These are phyloP conservation scores for Eremobia ochroleuca DNA, from an alignment of 2,888 invertebrate species.

Conservation along the genomic window DNA sequence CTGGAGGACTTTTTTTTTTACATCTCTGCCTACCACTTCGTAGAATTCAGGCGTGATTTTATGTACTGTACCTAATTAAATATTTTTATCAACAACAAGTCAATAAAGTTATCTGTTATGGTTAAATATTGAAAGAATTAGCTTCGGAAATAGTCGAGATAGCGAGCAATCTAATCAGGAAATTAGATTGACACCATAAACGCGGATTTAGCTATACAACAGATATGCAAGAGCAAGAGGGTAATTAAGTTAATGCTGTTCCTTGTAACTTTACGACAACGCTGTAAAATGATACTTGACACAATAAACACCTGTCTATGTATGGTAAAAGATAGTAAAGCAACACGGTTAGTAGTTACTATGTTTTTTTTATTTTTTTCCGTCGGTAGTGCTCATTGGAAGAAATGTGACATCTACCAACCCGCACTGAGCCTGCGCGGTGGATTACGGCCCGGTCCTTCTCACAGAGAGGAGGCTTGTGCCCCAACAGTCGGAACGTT, in stretches of 20 bases:
- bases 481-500: too few species aligned
- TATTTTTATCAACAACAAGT: neutral
- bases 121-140: neutral
- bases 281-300: slow-evolving; percentile 26
- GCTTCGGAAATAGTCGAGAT: neutral
- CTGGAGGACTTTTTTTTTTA: too few species aligned
- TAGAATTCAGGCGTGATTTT: neutral
- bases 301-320: neutral
- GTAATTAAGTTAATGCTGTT: slow-evolving; percentile 16
- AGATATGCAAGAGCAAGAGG: neutral
- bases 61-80: neutral
- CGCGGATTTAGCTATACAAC: neutral
- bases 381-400: neutral
- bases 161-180: slow-evolving; percentile 21
- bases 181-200: slow-evolving; percentile 21
- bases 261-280: neutral
- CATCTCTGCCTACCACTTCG: neutral
- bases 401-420: too few species aligned
- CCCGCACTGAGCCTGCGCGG: too few species aligned
- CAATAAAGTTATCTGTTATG: neutral
- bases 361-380: neutral
- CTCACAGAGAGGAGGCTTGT: too few species aligned
- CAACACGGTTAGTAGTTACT: neutral
- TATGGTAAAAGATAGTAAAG: neutral
- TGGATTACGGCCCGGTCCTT: too few species aligned